Conservation (phyloP, 1,140 invertebrate genomes). For the Amyelois transitella region DNA sequence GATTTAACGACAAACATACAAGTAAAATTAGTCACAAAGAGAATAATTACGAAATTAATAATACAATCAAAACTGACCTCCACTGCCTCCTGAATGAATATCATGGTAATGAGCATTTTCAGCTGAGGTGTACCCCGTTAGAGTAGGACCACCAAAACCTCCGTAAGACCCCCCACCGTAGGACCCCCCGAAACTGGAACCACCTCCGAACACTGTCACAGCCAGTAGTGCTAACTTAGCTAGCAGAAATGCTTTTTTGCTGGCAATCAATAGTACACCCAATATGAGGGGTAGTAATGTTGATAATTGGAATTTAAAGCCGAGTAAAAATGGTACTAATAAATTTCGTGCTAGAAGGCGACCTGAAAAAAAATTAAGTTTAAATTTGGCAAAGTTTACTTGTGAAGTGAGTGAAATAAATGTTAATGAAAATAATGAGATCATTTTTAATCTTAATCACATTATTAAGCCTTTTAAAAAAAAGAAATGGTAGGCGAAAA, state of each 20-base stretch:
- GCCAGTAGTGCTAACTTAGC: slow-evolving; percentile 82
- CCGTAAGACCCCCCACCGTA: slow-evolving; percentile 42
- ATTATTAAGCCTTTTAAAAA: too few relatives aligned
- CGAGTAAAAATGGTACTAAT: slow-evolving; percentile 81
- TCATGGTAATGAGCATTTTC: slow-evolving; percentile 44
- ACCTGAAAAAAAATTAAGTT: slow-evolving; percentile 77
- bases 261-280: slow-evolving; percentile 79
- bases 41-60: not conserved
- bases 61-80: slow-evolving; percentile 31
- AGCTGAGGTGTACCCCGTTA: slow-evolving; percentile 44
- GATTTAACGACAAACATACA: too few relatives aligned
- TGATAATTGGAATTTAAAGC: slow-evolving; percentile 84
- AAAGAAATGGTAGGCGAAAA: too few relatives aligned
- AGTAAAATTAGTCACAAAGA: too few relatives aligned
- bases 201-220: slow-evolving; percentile 78
- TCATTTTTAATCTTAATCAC: too few relatives aligned
- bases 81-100: slow-evolving; percentile 45
- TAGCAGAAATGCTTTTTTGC: slow-evolving; percentile 83
- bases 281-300: slow-evolving; percentile 82
- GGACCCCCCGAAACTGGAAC: slow-evolving; percentile 36
- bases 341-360: slow-evolving; percentile 80
- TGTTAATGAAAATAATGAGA: too few relatives aligned
- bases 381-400: too few relatives aligned
- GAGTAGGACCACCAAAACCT: slow-evolving; percentile 35
- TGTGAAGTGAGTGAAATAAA: not conserved